Conservation (phyloP, 2,113 vertebrate genomes). For the Halichoerus grypus region DNA sequence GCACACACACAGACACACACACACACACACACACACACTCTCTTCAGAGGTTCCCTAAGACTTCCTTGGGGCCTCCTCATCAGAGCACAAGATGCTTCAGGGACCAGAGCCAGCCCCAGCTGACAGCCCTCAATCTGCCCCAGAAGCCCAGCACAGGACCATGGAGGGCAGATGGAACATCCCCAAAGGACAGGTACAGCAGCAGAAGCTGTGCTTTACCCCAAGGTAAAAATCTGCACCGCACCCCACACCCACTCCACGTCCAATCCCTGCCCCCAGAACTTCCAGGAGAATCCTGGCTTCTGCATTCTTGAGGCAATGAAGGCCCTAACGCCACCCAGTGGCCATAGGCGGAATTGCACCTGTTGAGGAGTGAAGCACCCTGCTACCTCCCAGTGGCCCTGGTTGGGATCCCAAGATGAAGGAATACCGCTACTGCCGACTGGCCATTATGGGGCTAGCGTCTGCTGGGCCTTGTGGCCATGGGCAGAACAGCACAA, state of each 20-base stretch:
- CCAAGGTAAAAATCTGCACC: neutral
- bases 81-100: neutral
- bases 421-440: neutral
- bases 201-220: neutral
- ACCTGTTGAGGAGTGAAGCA: fast-evolving
- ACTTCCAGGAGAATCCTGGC: neutral
- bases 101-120: neutral
- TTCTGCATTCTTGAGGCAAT: neutral
- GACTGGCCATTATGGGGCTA: neutral
- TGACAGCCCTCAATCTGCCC: neutral
- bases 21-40: no score
- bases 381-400: neutral
- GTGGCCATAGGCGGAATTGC: neutral
- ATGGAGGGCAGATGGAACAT: neutral
- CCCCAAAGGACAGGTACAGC: neutral
- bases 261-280: neutral
- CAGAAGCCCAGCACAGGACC: neutral
- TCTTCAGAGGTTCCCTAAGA: neutral
- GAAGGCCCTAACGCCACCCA: neutral
- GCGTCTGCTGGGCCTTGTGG: neutral
- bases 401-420: neutral
- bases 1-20: no score
- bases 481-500: neutral
- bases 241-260: neutral
- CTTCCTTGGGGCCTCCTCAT: neutral